Evolutionary conservation across 2,797 vertebrate species (phyloP).

Genomic region (Serranus cabrilla): DNA sequence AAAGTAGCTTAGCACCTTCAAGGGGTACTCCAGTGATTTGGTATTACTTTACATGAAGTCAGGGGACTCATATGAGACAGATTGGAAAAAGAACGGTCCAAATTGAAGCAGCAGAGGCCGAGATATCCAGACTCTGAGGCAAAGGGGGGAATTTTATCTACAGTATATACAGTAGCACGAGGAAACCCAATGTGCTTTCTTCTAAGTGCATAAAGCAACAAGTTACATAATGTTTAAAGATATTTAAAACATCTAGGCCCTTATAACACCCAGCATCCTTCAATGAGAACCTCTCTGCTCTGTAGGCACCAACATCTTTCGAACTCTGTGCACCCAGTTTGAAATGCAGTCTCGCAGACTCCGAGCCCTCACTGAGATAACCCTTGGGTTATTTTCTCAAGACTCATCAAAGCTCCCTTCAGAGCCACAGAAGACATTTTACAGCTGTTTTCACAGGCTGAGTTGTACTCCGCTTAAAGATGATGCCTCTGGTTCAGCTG

Average conservation of each 20-base stretch:
- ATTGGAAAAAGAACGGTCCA: background rate
- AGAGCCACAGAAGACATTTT: slow-evolving; percentile 14
- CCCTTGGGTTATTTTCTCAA: slow-evolving; percentile 28
- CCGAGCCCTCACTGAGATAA: slow-evolving; percentile 16
- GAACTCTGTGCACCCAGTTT: slow-evolving; percentile 6
- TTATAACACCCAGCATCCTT: background rate
- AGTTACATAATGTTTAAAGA: background rate
- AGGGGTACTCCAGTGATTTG: background rate
- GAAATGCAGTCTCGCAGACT: background rate
- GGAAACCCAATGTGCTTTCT: background rate
- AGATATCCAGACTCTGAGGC: background rate
- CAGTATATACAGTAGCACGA: background rate
- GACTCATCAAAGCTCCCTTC: slow-evolving; percentile 15
- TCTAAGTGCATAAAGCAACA: background rate
- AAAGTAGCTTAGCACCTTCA: background rate
- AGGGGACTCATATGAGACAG: background rate
- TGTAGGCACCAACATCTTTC: slow-evolving; percentile 7
- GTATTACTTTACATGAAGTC: background rate
- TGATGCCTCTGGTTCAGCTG: too few relatives aligned
- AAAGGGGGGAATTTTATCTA: background rate
- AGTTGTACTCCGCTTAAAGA: background rate
- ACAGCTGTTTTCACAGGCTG: slow-evolving; percentile 20
- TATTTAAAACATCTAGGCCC: background rate
- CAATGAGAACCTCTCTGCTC: background rate
- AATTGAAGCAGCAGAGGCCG: background rate